phyloP scores from a whole-genome alignment of 2,888 invertebrate genomes.

The Scaeva pyrastri region DNA sequence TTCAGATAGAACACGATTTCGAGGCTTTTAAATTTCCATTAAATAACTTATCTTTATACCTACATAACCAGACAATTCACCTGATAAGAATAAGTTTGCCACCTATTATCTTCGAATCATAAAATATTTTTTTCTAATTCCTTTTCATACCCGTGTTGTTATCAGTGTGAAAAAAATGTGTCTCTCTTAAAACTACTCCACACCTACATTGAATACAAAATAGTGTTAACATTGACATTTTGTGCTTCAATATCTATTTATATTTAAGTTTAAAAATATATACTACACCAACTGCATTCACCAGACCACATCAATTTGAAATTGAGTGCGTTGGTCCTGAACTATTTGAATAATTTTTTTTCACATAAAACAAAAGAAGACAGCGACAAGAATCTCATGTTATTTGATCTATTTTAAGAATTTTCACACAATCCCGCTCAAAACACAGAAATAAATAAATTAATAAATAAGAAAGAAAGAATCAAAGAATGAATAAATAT shows the following conservation, averaged over 20 bases:
- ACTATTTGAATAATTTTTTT: not conserved
- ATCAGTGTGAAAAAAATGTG: too few species aligned
- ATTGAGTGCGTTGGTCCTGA: not conserved
- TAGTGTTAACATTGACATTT: not conserved
- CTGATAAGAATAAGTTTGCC: too few species aligned
- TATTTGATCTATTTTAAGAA: conserved; percentile 7
- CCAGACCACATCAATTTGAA: not conserved
- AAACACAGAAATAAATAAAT: not conserved
- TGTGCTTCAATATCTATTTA: not conserved
- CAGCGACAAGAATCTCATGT: not conserved
- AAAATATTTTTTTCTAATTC: too few species aligned
- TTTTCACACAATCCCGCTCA: not conserved
- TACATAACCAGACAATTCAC: too few species aligned
- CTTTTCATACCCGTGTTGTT: too few species aligned
- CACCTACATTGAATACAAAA: not conserved
- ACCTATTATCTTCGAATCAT: too few species aligned
- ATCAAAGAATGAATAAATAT: not conserved
- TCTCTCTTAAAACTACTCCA: too few species aligned
- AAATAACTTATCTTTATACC: too few species aligned
- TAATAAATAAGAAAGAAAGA: not conserved
- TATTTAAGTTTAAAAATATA: conserved; percentile 4
- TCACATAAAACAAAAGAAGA: not conserved
- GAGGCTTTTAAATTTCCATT: too few species aligned
- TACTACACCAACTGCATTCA: not conserved
- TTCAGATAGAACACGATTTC: too few species aligned